Percentiles rank a stretch among this genome's conserved stretches.
These are phyloP conservation scores for Porites lutea DNA, from an alignment of 64 coral and sea anemone genomes.

Conservation along the genomic window DNA sequence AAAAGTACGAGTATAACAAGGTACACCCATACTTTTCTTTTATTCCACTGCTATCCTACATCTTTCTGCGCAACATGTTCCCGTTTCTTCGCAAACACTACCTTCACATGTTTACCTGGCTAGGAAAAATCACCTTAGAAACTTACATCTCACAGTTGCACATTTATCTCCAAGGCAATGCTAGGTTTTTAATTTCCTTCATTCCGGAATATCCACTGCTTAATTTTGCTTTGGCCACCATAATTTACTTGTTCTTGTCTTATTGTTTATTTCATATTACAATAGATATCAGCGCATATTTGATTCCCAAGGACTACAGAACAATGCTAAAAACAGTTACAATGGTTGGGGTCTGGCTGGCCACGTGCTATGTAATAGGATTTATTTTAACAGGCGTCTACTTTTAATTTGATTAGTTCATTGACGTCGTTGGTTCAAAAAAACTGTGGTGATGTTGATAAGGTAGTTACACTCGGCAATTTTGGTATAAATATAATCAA, in stretches of 20 bases:
- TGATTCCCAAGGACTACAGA: constrained; percentile 68
- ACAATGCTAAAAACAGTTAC: constrained; percentile 41
- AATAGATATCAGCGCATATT: constrained; percentile 68
- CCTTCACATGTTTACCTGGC: constrained; percentile 82
- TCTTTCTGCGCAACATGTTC: constrained; percentile 82
- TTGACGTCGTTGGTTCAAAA: too few species aligned
- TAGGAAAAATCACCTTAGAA: constrained; percentile 88
- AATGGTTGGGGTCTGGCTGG: constrained; percentile 49
- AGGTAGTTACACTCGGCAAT: too few species aligned
- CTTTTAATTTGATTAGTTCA: neutral
- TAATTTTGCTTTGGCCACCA: constrained; percentile 75
- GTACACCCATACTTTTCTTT: constrained; percentile 83
- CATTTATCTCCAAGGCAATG: constrained; percentile 84
- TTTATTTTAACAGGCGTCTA: neutral
- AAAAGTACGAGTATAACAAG: constrained; percentile 85
- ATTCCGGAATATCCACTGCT: constrained; percentile 80
- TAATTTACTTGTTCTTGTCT: constrained; percentile 80
- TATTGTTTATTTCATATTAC: constrained; percentile 84
- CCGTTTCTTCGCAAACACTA: constrained; percentile 63
- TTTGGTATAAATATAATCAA: too few species aligned
- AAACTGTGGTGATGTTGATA: neutral
- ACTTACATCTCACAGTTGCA: constrained; percentile 92
- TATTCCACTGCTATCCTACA: constrained; percentile 81
- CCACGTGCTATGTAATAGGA: constrained; percentile 38
- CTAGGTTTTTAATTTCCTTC: constrained; percentile 77